Base-by-base conservation (phyloP, 2,888 invertebrate species). In the Trypoxylon attenuatum region DNA sequence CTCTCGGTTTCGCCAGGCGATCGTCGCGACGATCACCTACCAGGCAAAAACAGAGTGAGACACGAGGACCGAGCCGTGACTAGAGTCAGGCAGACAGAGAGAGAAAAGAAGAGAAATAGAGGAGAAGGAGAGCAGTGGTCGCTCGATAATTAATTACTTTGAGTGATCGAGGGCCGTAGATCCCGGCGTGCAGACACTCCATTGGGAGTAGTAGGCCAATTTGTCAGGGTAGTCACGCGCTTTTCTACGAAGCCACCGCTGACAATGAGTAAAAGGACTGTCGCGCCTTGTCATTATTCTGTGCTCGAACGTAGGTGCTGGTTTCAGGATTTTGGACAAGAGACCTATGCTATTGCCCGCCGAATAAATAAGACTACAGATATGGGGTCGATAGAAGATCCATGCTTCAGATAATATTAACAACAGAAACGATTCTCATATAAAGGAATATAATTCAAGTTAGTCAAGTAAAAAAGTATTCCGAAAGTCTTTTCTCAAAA, bases 81-180 rank as follows among this genome's bases (percentile, higher is more conserved):
- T 33, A 33, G 33, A 10, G 13, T 10, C 33, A 13, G 13, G 13
- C 5, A 13, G 10, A 33, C 33, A n/a, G n/a, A n/a, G n/a, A n/a
- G n/a, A n/a, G n/a, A n/a, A n/a, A n/a, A n/a, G n/a, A n/a, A n/a
- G n/a, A n/a, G n/a, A n/a, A n/a, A n/a, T n/a, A n/a, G 27, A 27
- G 8, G 33, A 33, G 33, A 2, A 33, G 33, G 33, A 10, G 33
- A 33, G 33, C 10, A 10, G 3, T 33, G 43, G 29, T 45, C 18
- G 52, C 63, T 25, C 67, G 76, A 76, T 76, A 75, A 75, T 75
- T 75, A 75, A 75, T 75, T 75, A 76, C 65, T 73, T 65, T 68
- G 73, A 75, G 76, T 70, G 75, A 75, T 75, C 75, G 76, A 61
- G 70, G 67, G 67, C 76, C 74, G 76, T 76, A 76, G 74, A 75